phyloP scores from a whole-genome alignment of 2,888 invertebrate species.

The Zygogramma bicolorata region DNA sequence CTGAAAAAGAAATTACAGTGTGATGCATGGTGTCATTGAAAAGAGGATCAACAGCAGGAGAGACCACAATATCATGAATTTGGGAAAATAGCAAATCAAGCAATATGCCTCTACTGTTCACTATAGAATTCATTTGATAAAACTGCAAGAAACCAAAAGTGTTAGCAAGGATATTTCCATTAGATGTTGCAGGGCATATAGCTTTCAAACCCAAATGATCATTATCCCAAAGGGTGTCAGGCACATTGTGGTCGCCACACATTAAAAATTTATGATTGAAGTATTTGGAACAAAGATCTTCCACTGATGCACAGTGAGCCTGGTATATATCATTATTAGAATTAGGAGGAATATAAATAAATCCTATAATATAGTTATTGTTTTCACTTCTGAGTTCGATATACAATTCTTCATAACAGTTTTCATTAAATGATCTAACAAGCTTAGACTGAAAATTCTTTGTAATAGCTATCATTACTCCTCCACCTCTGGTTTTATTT shows the following conservation, averaged over 20 bases:
- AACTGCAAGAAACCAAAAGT: not conserved
- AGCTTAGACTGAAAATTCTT: not conserved
- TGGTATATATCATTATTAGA: not conserved
- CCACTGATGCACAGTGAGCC: not conserved
- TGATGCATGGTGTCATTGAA: not conserved
- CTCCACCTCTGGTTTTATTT: not conserved
- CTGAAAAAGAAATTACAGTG: not conserved
- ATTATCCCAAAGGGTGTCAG: not conserved
- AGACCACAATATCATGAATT: not conserved
- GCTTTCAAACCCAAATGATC: not conserved
- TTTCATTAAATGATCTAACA: constrained; percentile 2
- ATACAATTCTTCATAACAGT: not conserved
- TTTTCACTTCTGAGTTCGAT: not conserved
- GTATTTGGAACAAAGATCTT: not conserved
- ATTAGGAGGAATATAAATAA: not conserved
- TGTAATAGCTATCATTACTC: not conserved
- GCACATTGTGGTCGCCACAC: not conserved
- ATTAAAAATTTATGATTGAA: not conserved
- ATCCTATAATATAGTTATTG: not conserved
- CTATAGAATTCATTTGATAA: not conserved
- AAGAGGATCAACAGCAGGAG: not conserved
- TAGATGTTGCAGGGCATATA: not conserved
- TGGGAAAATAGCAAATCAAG: not conserved
- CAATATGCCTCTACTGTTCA: not conserved
- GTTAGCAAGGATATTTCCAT: not conserved